A percentile compares a stretch with the other conserved stretches of the same genome.
These are phyloP conservation scores for Ryuthela nishihirai DNA, from an alignment of 2,888 invertebrate species.

Conservation along the genomic window DNA sequence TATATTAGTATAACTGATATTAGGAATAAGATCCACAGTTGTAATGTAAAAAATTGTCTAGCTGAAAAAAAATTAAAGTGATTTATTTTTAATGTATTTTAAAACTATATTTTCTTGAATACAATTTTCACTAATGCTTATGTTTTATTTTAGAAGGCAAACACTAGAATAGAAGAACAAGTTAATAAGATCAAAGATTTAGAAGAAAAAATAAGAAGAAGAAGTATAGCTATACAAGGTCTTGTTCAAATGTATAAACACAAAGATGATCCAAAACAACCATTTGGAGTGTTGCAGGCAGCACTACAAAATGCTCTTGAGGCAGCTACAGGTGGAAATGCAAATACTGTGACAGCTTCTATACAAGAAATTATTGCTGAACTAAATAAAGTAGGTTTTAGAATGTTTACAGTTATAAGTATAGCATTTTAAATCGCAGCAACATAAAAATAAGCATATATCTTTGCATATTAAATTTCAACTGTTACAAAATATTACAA, in stretches of 20 bases:
- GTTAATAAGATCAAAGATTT: neutral
- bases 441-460: too few relatives aligned
- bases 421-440: too few relatives aligned
- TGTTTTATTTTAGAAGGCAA: neutral
- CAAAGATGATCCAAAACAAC: constrained; percentile 15
- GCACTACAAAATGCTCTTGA: constrained; percentile 2
- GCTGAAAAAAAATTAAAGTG: too few relatives aligned
- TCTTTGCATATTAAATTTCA: too few relatives aligned
- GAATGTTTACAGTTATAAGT: too few relatives aligned
- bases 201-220: constrained; percentile 14
- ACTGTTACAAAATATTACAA: too few relatives aligned
- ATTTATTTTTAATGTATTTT: neutral
- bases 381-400: constrained; percentile 14
- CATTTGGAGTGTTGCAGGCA: constrained; percentile 7
- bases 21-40: too few relatives aligned
- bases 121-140: neutral
- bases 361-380: constrained; percentile 7
- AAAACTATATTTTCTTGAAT: neutral
- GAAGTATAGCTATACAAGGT: constrained; percentile 14
- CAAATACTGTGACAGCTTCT: constrained; percentile 4
- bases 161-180: constrained; percentile 5
- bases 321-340: constrained; percentile 13
- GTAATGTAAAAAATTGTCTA: too few relatives aligned
- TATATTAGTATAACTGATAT: too few relatives aligned
- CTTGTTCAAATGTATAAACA: constrained; percentile 12